Percentiles rank a stretch among this genome's conserved stretches.
Conservation (phyloP, 2,797 vertebrate genomes). For the Iguana delicatissima region DNA sequence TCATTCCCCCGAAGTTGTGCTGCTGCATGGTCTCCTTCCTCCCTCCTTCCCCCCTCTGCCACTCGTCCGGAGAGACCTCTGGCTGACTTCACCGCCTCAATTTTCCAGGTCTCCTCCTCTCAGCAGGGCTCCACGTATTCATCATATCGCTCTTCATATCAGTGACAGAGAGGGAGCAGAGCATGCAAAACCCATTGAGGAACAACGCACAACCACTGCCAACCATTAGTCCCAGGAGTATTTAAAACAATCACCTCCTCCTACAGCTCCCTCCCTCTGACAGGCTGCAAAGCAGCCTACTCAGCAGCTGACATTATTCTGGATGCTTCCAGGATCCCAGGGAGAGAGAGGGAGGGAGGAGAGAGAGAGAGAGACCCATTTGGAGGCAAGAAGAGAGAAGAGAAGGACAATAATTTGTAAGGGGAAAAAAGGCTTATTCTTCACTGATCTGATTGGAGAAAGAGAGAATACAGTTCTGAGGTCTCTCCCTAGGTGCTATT, state of each 20-base stretch:
- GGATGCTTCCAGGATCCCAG: background rate
- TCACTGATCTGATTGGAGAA: background rate
- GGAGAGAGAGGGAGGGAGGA: fast-evolving
- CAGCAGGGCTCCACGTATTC: too few relatives aligned
- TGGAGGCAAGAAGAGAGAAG: too few relatives aligned
- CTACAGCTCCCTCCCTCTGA: background rate
- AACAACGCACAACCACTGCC: background rate
- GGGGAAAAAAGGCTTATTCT: too few relatives aligned
- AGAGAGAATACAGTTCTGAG: background rate
- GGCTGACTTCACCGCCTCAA: fast-evolving
- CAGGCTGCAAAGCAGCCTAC: background rate
- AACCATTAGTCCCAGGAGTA: background rate
- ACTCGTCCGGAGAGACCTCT: background rate
- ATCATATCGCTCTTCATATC: background rate
- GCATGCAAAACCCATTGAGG: background rate
- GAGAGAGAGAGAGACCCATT: background rate
- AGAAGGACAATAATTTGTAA: too few relatives aligned
- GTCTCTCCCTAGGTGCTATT: background rate
- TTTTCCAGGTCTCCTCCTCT: too few relatives aligned
- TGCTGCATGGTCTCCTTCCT: background rate
- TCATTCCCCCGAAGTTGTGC: background rate
- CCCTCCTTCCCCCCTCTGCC: too few relatives aligned
- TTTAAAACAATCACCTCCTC: background rate
- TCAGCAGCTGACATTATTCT: background rate
- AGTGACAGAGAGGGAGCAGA: background rate